Evolutionary conservation across 2,113 vertebrate species (phyloP), one percentile per base, ranked within the genome.

Genomic region (Prochilodus magdalenae): DNA sequence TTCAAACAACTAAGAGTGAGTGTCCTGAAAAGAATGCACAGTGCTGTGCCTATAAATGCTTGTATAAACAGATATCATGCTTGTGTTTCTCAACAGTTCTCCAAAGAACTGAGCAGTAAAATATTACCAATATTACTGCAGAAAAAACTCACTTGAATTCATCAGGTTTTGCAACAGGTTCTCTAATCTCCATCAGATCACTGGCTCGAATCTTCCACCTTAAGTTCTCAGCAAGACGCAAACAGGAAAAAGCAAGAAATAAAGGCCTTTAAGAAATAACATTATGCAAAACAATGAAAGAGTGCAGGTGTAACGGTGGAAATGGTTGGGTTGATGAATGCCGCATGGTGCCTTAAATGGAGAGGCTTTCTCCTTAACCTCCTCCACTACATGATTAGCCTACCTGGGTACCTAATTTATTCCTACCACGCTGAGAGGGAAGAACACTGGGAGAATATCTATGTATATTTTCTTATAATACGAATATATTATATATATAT

Each of bases 331-430:
- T 30, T 63, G 79, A 83, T 81, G 5, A 86, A 83, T 66, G 84
- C 87, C 13, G 40, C 89, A 88, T 13, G 88, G 87, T 89, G 88
- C 49, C 75, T 86, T 88, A 90, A 88, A 91, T 79, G 79, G 79
- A 82, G 81, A 81, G 67, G 55, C 84, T 87, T 83, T 81, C 78
- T 75, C 22, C 53, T 90, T 90, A 91, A 89, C 90, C 90, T 90
- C 85, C 24, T 75, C 87, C 87, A 77, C 78, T 87, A 88, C 55
- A 62, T 82, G 88, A 87, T 91, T 91, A 86, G 81, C 85, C 85
- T 88, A 91, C 88, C 90, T 90, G 86, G 82, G 88, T 82, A 82
- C 62, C 53, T 20, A 75, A 89, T 88, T 82, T 89, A 89, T 71
- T 88, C 87, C 66, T 83, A 80, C 84, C 84, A 75, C 84, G 89